Evolutionary conservation across 2,888 invertebrate genomes (phyloP).

Genomic region (Keiferia lycopersicella): DNA sequence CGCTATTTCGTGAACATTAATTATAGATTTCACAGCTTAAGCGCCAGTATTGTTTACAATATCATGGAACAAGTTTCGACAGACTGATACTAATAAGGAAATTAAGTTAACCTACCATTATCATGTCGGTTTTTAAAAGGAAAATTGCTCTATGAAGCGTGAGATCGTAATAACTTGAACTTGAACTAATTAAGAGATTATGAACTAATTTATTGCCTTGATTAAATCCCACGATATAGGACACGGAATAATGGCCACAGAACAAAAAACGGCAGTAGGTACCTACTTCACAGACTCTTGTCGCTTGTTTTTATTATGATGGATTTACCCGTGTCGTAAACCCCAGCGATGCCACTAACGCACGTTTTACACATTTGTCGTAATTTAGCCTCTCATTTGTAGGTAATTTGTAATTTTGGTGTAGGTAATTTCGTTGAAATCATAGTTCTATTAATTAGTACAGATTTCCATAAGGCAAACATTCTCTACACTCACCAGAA

Average conservation of each 20-base stretch:
- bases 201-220: constrained; percentile 1
- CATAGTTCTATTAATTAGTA: no score
- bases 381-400: no score
- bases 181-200: constrained; percentile 8
- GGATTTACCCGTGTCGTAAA: background rate
- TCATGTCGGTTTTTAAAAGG: constrained; percentile 14
- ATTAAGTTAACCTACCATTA: constrained; percentile 6
- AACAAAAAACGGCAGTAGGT: background rate
- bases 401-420: no score
- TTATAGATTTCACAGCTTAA: constrained; percentile 51
- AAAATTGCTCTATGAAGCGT: constrained; percentile 21
- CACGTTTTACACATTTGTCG: no score
- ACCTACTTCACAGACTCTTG: constrained; percentile 12
- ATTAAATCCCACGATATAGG: constrained; percentile 6
- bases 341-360: no score
- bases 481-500: no score
- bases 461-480: no score
- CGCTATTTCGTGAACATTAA: constrained; percentile 57
- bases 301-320: constrained; percentile 6
- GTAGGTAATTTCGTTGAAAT: no score
- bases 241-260: background rate
- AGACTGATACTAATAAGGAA: constrained; percentile 16
- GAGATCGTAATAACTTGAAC: constrained; percentile 20
- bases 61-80: constrained; percentile 2
- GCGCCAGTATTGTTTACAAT: constrained; percentile 30